Conservation (phyloP, 1,140 invertebrate species). For the Drosophila lacertosa region DNA sequence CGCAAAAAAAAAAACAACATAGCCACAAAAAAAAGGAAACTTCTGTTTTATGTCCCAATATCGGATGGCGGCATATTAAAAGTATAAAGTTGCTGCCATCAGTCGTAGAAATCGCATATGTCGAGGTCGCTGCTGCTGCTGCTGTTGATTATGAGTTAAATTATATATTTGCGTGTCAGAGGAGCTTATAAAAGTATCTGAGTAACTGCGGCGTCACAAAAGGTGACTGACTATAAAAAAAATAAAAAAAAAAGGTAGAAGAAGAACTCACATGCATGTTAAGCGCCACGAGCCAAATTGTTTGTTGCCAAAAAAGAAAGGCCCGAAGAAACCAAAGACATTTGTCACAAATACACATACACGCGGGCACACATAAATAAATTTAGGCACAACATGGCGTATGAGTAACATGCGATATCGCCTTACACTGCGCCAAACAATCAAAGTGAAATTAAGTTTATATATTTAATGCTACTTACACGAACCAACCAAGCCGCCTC, state of each 20-base stretch:
- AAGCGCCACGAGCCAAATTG: constrained; percentile 49
- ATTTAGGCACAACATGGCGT: constrained; percentile 67
- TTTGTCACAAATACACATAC: constrained; percentile 68
- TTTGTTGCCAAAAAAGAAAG: constrained; percentile 61
- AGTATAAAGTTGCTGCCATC: constrained; percentile 64
- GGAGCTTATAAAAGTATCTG: constrained; percentile 62
- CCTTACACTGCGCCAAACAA: constrained; percentile 81
- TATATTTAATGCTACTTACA: constrained; percentile 78
- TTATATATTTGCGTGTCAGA: constrained; percentile 80
- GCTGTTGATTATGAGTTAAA: constrained; percentile 76
- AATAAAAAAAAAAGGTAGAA: constrained; percentile 17
- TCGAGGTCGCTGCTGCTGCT: constrained; percentile 40
- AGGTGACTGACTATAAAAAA: constrained; percentile 75
- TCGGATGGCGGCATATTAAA: constrained; percentile 63
- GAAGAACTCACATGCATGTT: constrained; percentile 55
- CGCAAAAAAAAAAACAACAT: constrained; percentile 4
- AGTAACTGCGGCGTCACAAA: constrained; percentile 55
- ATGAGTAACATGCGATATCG: constrained; percentile 81
- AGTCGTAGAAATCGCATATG: constrained; percentile 48
- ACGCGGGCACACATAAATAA: constrained; percentile 31
- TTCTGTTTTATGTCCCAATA: constrained; percentile 69
- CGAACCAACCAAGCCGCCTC: constrained; percentile 16
- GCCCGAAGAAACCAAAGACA: constrained; percentile 73
- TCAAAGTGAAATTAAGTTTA: constrained; percentile 82
- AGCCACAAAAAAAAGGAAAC: constrained; percentile 24